These are phyloP conservation scores for Melieria picta DNA, from an alignment of 2,888 invertebrate species.

Conservation along the genomic window DNA sequence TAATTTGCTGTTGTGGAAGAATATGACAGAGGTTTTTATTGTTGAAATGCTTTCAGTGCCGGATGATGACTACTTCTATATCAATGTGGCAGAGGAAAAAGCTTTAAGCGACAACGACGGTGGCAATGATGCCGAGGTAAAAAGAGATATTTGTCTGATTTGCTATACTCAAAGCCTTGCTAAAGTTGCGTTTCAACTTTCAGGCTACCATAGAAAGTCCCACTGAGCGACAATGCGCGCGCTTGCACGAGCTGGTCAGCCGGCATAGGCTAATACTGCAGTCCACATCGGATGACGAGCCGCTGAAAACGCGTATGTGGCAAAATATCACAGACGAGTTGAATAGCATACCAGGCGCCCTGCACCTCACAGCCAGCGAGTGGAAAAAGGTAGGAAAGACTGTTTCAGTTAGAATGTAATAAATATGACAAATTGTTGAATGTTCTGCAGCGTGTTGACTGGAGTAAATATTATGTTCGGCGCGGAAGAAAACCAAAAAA, in stretches of 20 bases:
- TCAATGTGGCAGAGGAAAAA: conserved; percentile 31
- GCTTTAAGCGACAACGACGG: conserved; percentile 6
- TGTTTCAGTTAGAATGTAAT: neutral
- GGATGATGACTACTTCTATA: conserved; percentile 32
- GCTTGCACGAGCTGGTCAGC: conserved; percentile 31
- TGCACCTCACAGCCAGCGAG: conserved; percentile 25
- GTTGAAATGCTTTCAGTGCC: conserved; percentile 18
- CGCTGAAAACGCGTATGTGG: conserved; percentile 36
- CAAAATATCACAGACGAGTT: conserved; percentile 37
- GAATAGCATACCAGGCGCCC: conserved; percentile 33
- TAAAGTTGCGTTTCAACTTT: neutral
- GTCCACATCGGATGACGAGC: conserved; percentile 28
- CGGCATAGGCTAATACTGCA: conserved; percentile 28
- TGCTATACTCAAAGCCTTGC: neutral
- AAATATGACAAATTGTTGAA: neutral
- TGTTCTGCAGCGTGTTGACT: conserved; percentile 29
- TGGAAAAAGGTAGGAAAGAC: conserved; percentile 30
- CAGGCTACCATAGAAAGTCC: neutral
- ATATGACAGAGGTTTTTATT: neutral
- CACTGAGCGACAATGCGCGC: conserved; percentile 26
- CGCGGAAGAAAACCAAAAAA: conserved; percentile 25
- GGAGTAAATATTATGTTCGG: conserved; percentile 5
- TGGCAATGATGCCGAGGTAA: conserved; percentile 11
- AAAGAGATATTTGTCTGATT: neutral
- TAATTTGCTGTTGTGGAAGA: too few relatives aligned